Evolutionary conservation across 2,113 vertebrate species (phyloP).

Genomic region (Actinemys pallida): DNA sequence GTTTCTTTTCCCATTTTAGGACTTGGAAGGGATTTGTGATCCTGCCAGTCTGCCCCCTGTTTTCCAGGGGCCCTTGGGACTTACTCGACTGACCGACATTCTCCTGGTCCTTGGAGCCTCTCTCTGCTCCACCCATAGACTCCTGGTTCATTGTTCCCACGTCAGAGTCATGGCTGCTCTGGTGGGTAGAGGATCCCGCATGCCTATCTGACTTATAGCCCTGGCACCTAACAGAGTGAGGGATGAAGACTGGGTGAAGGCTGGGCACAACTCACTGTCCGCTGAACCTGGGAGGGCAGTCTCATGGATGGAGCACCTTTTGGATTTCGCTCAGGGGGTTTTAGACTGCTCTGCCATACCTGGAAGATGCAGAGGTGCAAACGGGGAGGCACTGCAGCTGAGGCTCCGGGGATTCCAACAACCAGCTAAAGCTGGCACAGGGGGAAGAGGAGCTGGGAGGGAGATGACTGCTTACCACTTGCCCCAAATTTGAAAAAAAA

Average conservation of each 20-base stretch:
- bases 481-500: background rate
- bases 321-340: background rate
- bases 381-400: background rate
- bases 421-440: background rate
- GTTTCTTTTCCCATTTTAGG: background rate
- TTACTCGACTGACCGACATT: background rate
- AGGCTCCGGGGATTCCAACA: background rate
- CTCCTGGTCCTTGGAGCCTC: background rate
- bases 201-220: background rate
- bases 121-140: background rate
- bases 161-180: background rate
- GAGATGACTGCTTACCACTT: background rate
- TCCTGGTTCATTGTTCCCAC: background rate
- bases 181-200: background rate
- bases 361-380: background rate
- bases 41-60: background rate
- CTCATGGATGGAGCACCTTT: background rate
- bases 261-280: background rate
- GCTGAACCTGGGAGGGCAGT: background rate
- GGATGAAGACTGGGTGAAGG: background rate
- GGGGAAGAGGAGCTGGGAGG: background rate
- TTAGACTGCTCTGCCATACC: background rate
- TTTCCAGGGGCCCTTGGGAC: background rate
- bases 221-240: background rate
- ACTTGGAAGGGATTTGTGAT: background rate